Evolutionary conservation across 2,888 invertebrate genomes (phyloP), one percentile per base, ranked within the genome.

Genomic region (Volucella bombylans): DNA sequence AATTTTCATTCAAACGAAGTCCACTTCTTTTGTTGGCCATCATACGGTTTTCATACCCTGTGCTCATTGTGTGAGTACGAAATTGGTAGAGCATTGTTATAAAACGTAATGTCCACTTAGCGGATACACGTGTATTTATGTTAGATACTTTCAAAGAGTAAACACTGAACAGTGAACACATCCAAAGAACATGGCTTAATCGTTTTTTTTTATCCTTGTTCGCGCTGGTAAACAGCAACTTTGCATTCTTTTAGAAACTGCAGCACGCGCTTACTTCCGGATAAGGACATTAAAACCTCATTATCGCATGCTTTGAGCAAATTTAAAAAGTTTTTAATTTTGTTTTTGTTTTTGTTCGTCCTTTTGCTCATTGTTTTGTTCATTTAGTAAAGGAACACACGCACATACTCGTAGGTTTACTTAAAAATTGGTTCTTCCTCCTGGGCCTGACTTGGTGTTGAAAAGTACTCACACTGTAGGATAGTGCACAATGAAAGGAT

Each of bases 241-340:
- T 49, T 82, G 61, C 10, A 77, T 62, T 62, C 23, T 11, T 38
- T 55, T 52, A 47, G 18, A 61, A 61, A 67, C 39, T 45, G 61
- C 57, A 65, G 61, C 57, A 65, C 45, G 50, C 14, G 57, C 43
- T 38, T 67, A 65, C 59, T 49, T 79, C 65, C 79, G 45, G 49
- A 47, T 57, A 73, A 73, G 64, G 68, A 65, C 79, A 73, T 71
- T 73, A 74, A 74, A 83, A 83, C 79, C 80, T 83, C 74, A 74
- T 83, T 83, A 80, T 67, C 54, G 59, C 55, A 80, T 71, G 69
- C 64, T 83, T 83, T 83, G 71, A 74, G 65, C 52, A 74, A 71
- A 80, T 83, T 83, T 61, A 64, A 79, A 83, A 80, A 65, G 11
- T 55, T 76, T 72, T 52, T 72, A 62, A 61, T 50, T 71, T 62